Evolutionary conservation across 2,113 vertebrate genomes (phyloP).

Genomic region (Sitta europaea): DNA sequence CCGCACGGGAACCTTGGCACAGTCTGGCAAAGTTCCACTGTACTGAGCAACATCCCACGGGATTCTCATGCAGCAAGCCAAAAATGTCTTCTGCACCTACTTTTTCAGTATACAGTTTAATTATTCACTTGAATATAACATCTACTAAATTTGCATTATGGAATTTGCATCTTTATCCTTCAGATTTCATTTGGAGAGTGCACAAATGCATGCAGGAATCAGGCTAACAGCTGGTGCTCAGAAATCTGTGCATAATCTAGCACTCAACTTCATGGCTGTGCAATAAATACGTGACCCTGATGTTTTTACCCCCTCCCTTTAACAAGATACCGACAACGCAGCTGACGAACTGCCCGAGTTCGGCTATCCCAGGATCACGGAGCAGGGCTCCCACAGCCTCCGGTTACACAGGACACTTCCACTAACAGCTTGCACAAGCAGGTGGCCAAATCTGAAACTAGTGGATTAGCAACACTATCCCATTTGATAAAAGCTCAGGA

Average conservation of each 20-base stretch:
- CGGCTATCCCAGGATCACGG: fast-evolving
- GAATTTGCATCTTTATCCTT: not conserved
- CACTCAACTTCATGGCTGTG: not conserved
- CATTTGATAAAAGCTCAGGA: not conserved
- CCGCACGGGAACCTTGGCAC: fast-evolving
- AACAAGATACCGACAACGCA: not conserved
- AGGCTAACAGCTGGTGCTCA: not conserved
- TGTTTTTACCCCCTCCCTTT: fast-evolving
- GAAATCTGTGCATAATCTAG: not conserved
- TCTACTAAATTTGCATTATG: not conserved
- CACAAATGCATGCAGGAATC: not conserved
- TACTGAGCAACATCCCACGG: not conserved
- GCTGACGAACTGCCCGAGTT: fast-evolving
- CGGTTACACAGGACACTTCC: fast-evolving
- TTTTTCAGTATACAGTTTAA: not conserved
- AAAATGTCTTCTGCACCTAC: not conserved
- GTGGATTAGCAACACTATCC: not conserved
- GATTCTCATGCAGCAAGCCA: not conserved
- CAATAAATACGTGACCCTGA: fast-evolving
- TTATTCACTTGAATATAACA: not conserved
- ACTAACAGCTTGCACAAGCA: not conserved
- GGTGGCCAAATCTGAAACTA: not conserved
- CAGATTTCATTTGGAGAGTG: not conserved
- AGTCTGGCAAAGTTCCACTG: not conserved
- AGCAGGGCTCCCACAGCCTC: fast-evolving